These are phyloP conservation scores for Lucilia cuprina DNA, from an alignment of 1,140 invertebrate species.

Conservation along the genomic window DNA sequence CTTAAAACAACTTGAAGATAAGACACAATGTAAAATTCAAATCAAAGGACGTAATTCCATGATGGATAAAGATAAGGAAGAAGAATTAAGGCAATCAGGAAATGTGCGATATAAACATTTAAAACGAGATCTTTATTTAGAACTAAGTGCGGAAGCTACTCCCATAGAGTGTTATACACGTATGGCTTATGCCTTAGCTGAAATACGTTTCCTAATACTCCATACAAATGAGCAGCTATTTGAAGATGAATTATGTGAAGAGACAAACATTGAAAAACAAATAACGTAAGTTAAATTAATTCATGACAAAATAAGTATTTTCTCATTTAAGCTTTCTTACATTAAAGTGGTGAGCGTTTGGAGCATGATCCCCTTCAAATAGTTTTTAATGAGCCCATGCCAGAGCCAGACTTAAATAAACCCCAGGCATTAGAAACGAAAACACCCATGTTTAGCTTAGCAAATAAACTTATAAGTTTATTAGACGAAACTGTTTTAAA, in stretches of 20 bases:
- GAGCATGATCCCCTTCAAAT: no score
- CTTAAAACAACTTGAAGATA: slow-evolving; percentile 89
- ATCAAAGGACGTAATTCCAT: slow-evolving; percentile 93
- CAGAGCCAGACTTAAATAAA: no score
- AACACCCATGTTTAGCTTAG: neutral
- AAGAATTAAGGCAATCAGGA: slow-evolving; percentile 82
- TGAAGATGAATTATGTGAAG: slow-evolving; percentile 78
- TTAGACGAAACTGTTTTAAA: neutral
- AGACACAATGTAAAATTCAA: slow-evolving; percentile 95
- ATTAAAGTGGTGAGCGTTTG: no score
- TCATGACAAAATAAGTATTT: no score
- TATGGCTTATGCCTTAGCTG: slow-evolving; percentile 86
- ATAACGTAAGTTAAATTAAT: slow-evolving; percentile 48
- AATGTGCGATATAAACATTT: slow-evolving; percentile 94
- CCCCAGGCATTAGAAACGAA: no score
- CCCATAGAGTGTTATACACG: slow-evolving; percentile 91
- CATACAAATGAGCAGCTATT: slow-evolving; percentile 80
- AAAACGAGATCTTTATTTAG: slow-evolving; percentile 90
- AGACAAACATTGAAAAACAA: slow-evolving; percentile 66
- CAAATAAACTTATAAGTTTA: neutral
- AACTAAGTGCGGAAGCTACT: slow-evolving; percentile 87
- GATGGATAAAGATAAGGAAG: slow-evolving; percentile 90
- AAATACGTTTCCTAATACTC: slow-evolving; percentile 74
- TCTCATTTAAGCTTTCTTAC: no score
- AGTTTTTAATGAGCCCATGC: no score